Base-by-base conservation (phyloP, 2,797 vertebrate genomes). In the Kryptopterus vitreolus region DNA sequence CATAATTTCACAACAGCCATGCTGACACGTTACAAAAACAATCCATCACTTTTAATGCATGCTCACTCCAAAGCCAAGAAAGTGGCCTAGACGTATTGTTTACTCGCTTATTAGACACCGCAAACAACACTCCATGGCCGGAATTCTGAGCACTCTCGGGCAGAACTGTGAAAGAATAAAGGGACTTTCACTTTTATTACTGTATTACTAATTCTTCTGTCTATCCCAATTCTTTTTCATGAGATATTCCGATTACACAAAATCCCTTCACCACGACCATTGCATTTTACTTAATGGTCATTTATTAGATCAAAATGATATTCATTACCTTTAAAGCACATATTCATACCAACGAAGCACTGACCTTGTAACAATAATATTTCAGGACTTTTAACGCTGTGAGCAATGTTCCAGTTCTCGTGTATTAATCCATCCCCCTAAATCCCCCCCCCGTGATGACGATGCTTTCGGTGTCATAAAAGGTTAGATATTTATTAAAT, bases 241-340 rank as follows among this genome's bases (percentile, higher is more conserved):
- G 61, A 10, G 38, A 9, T 18, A 35, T 35, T 65, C 33, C 22
- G 11, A 20, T 52, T 50, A 70, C 16, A 52, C 52, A 29, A 71
- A 71, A 71, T 24, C 24, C 58, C 53, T 58, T 26, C 12, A 58
- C 22, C 33, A 18, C 7, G 3, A 58, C n/a, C 4, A 3, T 46
- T 20, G 15, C 16, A 0, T 73, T 7, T 29, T 13, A 13, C 13
- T 75, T 61, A 48, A 46, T 15, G 6, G 20, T 4, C 22, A 6
- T n/a, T 55, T 31, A 35, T 59, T 29, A 46, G n/a, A 35, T 61
- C 10, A 12, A 59, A 75, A 46, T 13, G 55, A 59, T 74, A 59
- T 73, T 38, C 33, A 73, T 59, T 43, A 75, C 16, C 46, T 75
- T 75, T 75, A 75, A 75, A 59, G 55, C 35, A 59, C 33, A 31